These are phyloP conservation scores for Palloptera scutellata DNA, from an alignment of 2,888 invertebrate species.

Conservation along the genomic window DNA sequence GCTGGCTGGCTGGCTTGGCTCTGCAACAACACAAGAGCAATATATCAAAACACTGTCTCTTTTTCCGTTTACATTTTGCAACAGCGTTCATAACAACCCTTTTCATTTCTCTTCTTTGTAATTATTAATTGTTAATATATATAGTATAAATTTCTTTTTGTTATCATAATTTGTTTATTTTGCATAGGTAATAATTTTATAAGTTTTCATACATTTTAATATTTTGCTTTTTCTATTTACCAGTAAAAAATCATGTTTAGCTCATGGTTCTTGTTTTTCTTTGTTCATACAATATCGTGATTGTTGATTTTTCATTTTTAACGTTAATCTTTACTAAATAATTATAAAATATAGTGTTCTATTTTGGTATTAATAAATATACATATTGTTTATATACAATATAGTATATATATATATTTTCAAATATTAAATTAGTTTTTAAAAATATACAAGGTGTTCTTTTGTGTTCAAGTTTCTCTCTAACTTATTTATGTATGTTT, in stretches of 20 bases:
- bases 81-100: no score
- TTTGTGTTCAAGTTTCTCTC: conserved; percentile 10
- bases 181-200: no score
- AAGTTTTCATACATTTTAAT: no score
- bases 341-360: conserved; percentile 36
- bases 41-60: no score
- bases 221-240: background rate
- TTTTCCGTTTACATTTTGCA: no score
- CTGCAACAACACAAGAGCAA: no score
- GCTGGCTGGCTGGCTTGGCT: no score
- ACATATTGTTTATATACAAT: conserved; percentile 16
- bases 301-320: conserved; percentile 14
- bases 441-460: conserved; percentile 30
- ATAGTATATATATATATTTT: conserved; percentile 31
- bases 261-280: conserved; percentile 1
- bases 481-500: background rate
- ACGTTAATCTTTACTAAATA: conserved; percentile 20
- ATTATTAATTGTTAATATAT: no score
- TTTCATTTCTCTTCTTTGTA: no score
- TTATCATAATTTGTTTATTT: no score
- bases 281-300: conserved; percentile 8
- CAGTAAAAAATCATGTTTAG: conserved; percentile 1
- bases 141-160: no score
- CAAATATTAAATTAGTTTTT: conserved; percentile 37
- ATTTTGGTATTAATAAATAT: conserved; percentile 26